Conservation (phyloP, 2,888 invertebrate species). For the Hipparchia semele region DNA sequence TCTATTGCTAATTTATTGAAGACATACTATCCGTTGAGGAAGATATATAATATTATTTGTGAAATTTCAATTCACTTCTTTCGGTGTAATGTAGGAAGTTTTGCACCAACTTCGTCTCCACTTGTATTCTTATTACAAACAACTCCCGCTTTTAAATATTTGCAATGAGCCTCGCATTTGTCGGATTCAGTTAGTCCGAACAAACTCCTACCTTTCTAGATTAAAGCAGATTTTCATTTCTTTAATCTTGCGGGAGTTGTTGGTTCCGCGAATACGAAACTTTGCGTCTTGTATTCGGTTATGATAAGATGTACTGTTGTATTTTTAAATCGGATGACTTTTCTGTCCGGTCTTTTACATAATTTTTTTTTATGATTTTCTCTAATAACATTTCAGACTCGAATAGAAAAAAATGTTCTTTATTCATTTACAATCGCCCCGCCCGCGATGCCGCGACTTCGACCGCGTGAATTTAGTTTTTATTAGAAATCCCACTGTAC, state of each 20-base stretch:
- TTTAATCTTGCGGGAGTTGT: slow-evolving; percentile 42
- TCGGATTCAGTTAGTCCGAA: slow-evolving; percentile 52
- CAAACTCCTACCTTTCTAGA: slow-evolving; percentile 49
- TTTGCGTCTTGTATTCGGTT: not conserved
- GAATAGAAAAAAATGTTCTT: no score
- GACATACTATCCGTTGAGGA: no score
- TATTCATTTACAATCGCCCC: not conserved
- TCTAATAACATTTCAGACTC: no score
- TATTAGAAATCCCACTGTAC: no score
- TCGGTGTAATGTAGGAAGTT: not conserved
- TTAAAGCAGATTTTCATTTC: slow-evolving; percentile 47
- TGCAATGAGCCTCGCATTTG: slow-evolving; percentile 57
- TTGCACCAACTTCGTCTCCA: slow-evolving; percentile 5
- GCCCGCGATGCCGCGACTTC: not conserved
- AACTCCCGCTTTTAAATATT: slow-evolving; percentile 57
- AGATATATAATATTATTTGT: not conserved
- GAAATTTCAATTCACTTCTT: not conserved
- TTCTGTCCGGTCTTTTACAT: not conserved
- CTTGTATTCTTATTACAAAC: slow-evolving; percentile 28
- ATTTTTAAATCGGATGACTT: slow-evolving; percentile 4
- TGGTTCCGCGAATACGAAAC: slow-evolving; percentile 22
- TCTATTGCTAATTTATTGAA: no score
- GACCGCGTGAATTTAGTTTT: no score
- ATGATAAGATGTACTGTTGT: slow-evolving; percentile 6
- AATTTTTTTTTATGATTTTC: not conserved